Evolutionary conservation across 2,888 invertebrate genomes (phyloP), one percentile per base, ranked within the genome.

Genomic region (Emesis castigata): DNA sequence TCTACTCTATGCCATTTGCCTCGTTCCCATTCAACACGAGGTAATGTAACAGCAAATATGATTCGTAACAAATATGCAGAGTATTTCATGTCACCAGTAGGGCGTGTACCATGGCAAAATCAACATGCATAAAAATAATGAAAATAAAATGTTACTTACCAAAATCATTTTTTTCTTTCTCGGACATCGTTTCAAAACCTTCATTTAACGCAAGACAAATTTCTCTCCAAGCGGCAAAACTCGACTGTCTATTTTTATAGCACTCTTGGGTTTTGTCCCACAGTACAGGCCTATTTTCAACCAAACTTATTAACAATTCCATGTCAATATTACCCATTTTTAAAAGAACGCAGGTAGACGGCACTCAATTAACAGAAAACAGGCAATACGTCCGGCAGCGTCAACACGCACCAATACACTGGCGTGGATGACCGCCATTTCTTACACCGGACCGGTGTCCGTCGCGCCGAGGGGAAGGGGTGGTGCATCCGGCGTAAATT

Each of bases 211-310:
- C n/a, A 44, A 44, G 14, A n/a, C 82, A 86, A 76, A 86, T 86
- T 80, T 83, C 80, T 44, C 79, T 72, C 83, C 87, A 86, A 80
- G 84, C 85, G 75, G 84, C 82, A 84, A 82, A 81, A 75, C 75
- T 79, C 71, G 77, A 75, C 74, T 70, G 76, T 82, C 79, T 85
- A 84, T 85, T 84, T 82, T 85, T 86, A 70, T 87, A 87, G 75
- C 75, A 77, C 75, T 87, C 82, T 81, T 77, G 80, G 66, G 86
- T 86, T 80, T 87, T 86, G 76, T 87, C 85, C 86, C 86, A 87
- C 76, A 85, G 75, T 72, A 87, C 83, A 81, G 85, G 85, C 82
- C 81, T 85, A 84, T 84, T 84, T 83, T 87, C 75, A 79, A 85
- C 84, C 79, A 86, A 83, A 80, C 71, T 82, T 80, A 85, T 87